Base-by-base conservation (phyloP, 1,140 invertebrate genomes). In the Globodera rostochiensis region DNA sequence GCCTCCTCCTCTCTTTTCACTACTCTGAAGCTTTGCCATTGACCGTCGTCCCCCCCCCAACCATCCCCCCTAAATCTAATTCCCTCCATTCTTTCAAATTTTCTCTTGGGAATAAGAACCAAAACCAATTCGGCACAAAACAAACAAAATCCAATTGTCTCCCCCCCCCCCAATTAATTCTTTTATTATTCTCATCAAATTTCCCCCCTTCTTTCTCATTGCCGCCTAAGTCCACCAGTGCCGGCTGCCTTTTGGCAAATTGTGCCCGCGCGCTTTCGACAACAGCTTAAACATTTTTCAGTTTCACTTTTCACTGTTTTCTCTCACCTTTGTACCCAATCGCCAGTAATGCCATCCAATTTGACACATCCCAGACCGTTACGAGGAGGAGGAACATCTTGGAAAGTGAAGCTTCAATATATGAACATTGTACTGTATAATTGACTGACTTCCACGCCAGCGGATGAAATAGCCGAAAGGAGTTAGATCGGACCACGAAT, bases 191-290 rank as follows among this genome's bases (percentile, higher is more conserved):
- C 36, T 36, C 36, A 36, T 36, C 36, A 36, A 36, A 36, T 36
- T 3, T 36, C 36, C 36, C 36, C 45, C 21, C 8, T 21, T 74
- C 46, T 49, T 49, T 47, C 50, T 74, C 60, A 64, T 64, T 15
- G 57, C 57, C 6, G 57, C 69, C 46, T 25, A 71, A 71, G 7
- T 71, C 9, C 36, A 9, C 69, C 69, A 8, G 25, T 4, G 25
- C 69, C n/a, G 83, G 85, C 76, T 1, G 86, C 79, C 67, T 87
- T 87, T 45, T 66, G 49, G 73, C 85, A 86, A 60, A 86, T 85
- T 70, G 67, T 84, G 13, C 86, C 77, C 6, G 86, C 82, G 15
- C 64, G 49, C 21, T 85, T 74, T 36, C 86, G 86, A 60, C 85
- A 86, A 57, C 85, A 86, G 47, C 73, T 82, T 64, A 83, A 85